Conservation (phyloP, 2,888 invertebrate genomes). For the Serripes groenlandicus region DNA sequence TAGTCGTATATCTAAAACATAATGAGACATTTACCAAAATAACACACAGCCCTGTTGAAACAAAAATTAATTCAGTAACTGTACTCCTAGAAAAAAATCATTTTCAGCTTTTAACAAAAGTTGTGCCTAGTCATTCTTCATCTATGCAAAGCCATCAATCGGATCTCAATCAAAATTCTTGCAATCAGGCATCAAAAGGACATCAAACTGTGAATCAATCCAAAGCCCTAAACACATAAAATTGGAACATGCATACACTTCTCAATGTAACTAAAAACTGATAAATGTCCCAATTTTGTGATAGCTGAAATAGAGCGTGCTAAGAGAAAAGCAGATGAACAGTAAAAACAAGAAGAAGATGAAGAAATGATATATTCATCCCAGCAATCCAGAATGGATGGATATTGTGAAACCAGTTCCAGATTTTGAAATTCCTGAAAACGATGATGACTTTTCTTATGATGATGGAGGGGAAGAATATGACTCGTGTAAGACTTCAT, state of each 20-base stretch:
- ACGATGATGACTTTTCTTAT: constrained; percentile 32
- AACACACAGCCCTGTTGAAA: not conserved
- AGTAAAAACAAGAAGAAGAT: constrained; percentile 28
- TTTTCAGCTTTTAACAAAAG: not conserved
- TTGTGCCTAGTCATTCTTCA: not conserved
- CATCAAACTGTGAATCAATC: too few relatives aligned
- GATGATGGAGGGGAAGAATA: constrained; percentile 62
- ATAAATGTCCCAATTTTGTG: constrained; percentile 59
- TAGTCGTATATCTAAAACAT: not conserved
- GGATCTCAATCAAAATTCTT: not conserved
- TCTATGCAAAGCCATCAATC: not conserved
- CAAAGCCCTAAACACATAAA: too few relatives aligned
- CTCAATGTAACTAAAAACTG: not conserved
- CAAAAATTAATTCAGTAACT: not conserved
- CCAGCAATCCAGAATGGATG: constrained; percentile 68
- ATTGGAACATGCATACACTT: not conserved
- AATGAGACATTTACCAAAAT: not conserved
- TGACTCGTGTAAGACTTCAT: constrained; percentile 25
- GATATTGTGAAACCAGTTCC: constrained; percentile 40
- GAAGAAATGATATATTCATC: not conserved
- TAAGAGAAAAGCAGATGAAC: constrained; percentile 42
- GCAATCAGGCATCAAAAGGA: not conserved
- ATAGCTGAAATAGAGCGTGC: constrained; percentile 63
- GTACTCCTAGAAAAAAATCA: not conserved
- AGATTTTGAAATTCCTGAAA: constrained; percentile 18